Conservation (phyloP, 1,140 invertebrate genomes). For the Caerostris extrusa region DNA sequence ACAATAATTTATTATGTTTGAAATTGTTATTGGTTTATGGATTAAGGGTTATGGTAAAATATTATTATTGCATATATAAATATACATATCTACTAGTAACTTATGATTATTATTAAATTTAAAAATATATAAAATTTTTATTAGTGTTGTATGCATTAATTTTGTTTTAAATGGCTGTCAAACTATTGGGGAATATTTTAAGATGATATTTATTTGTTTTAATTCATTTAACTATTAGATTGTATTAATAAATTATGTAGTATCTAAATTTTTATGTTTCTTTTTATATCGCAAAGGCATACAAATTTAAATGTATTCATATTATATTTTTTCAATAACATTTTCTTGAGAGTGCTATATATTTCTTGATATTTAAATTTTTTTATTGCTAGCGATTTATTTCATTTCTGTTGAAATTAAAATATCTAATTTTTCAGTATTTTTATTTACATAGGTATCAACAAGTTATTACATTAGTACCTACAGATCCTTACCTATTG, state of each 20-base stretch:
- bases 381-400: neutral
- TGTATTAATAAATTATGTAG: neutral
- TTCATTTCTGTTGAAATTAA: neutral
- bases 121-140: too few relatives aligned
- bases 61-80: too few relatives aligned
- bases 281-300: neutral
- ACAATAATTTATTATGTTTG: too few relatives aligned
- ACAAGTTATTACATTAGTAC: constrained; percentile 91
- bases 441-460: constrained; percentile 86
- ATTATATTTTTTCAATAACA: neutral
- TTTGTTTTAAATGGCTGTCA: too few relatives aligned
- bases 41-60: too few relatives aligned
- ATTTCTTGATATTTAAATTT: neutral
- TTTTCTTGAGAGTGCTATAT: neutral
- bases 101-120: too few relatives aligned
- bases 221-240: too few relatives aligned
- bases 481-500: constrained; percentile 91
- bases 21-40: too few relatives aligned
- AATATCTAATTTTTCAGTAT: neutral
- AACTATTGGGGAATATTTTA: too few relatives aligned
- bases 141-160: too few relatives aligned
- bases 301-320: neutral
- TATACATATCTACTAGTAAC: too few relatives aligned
- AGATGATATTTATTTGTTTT: too few relatives aligned
- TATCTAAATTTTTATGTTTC: neutral